A percentile compares a stretch with the other conserved stretches of the same genome.
Evolutionary conservation across 2,797 vertebrate species (phyloP).

Genomic region (Onychomys leucogaster): DNA sequence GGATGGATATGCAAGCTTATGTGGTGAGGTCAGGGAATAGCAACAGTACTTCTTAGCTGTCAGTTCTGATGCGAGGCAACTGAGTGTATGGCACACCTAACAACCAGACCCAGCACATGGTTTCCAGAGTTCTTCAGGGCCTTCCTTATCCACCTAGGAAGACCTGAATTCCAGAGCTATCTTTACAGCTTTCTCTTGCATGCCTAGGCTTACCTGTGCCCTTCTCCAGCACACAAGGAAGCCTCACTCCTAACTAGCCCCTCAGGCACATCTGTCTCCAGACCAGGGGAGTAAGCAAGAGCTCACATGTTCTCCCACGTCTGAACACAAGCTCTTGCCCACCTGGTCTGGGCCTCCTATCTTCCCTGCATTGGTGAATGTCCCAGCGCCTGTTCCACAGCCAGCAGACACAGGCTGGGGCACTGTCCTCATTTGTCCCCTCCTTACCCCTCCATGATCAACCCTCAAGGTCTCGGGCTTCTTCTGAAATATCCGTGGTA

Average conservation of each 20-base stretch:
- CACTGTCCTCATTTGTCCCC: too few species aligned
- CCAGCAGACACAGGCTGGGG: too few species aligned
- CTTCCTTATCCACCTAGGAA: background rate
- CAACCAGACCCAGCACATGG: background rate
- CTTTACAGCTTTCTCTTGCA: background rate
- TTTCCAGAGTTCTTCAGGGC: background rate
- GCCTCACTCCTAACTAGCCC: background rate
- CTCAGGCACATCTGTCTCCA: background rate
- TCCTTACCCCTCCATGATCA: background rate
- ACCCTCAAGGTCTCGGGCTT: background rate
- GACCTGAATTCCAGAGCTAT: background rate
- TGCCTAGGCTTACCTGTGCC: background rate
- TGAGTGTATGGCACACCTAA: fast-evolving
- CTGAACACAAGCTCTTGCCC: background rate
- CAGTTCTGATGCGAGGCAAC: background rate
- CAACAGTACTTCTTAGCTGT: background rate
- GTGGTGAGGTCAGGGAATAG: too few species aligned
- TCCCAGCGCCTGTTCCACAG: background rate
- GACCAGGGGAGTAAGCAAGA: background rate
- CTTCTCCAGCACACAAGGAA: fast-evolving
- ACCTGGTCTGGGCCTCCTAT: fast-evolving
- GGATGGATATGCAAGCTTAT: background rate
- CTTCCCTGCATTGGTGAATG: background rate
- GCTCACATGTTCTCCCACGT: background rate
- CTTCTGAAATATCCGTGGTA: background rate